These are phyloP conservation scores for Palythoa grandis DNA, from an alignment of 92 coral and sea anemone genomes.

Conservation along the genomic window DNA sequence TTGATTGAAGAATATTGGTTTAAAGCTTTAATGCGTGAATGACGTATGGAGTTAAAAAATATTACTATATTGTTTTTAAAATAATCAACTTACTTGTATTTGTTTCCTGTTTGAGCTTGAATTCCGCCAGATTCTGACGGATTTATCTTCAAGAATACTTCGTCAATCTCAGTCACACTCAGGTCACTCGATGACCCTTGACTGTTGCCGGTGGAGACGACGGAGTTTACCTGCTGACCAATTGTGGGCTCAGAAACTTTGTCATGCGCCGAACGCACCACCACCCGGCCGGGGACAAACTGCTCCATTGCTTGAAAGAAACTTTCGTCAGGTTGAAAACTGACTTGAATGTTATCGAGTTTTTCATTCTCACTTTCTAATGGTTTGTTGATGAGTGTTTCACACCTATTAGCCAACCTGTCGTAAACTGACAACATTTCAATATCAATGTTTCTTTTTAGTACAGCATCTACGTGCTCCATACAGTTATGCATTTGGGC, in stretches of 20 bases:
- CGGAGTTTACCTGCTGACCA: slow-evolving; percentile 23
- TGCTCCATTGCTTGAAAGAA: slow-evolving; percentile 38
- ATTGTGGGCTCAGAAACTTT: slow-evolving; percentile 23
- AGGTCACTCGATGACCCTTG: slow-evolving; percentile 7
- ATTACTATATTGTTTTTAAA: background rate
- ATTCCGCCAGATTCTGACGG: slow-evolving; percentile 26
- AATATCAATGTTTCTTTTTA: slow-evolving; percentile 26
- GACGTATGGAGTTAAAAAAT: no score
- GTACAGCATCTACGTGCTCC: slow-evolving; percentile 18
- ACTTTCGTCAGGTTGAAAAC: slow-evolving; percentile 40
- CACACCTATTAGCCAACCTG: slow-evolving; percentile 22
- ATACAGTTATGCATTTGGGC: slow-evolving; percentile 16
- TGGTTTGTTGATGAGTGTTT: slow-evolving; percentile 30
- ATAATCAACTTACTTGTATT: slow-evolving; percentile 12
- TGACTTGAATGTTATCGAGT: slow-evolving; percentile 17
- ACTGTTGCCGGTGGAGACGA: slow-evolving; percentile 22
- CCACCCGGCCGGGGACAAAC: slow-evolving; percentile 41
- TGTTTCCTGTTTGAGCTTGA: slow-evolving; percentile 33
- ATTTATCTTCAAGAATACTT: slow-evolving; percentile 34
- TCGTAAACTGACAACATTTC: slow-evolving; percentile 32
- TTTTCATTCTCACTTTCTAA: slow-evolving; percentile 30
- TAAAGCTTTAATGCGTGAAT: no score
- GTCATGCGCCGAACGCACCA: slow-evolving; percentile 21
- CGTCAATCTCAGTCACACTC: slow-evolving; percentile 19
- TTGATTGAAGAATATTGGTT: no score